Evolutionary conservation across 2,888 invertebrate genomes (phyloP).

Genomic region (Cryptus armator): DNA sequence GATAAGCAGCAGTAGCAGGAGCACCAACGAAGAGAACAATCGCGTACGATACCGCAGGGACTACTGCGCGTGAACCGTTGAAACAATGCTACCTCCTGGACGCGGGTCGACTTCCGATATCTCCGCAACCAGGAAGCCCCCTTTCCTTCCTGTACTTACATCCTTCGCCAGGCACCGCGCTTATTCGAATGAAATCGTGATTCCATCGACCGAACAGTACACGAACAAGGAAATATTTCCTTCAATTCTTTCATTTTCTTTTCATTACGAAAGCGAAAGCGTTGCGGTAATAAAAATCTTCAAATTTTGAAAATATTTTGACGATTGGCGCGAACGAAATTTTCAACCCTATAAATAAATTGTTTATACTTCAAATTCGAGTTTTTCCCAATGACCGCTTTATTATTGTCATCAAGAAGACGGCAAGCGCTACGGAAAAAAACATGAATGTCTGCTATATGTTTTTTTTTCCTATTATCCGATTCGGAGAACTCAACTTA

Average conservation of each 20-base stretch:
- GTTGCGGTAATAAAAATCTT: no score
- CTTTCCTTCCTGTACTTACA: not conserved
- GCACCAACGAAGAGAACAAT: conserved; percentile 57
- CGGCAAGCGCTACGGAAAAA: no score
- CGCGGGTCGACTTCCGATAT: conserved; percentile 59
- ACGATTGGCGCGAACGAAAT: no score
- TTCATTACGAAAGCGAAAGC: not conserved
- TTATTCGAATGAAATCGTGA: not conserved
- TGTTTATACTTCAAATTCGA: no score
- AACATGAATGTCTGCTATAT: no score
- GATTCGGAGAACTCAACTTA: no score
- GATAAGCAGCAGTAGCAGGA: conserved; percentile 73
- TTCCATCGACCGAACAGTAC: not conserved
- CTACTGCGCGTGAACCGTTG: conserved; percentile 51
- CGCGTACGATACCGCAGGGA: conserved; percentile 60
- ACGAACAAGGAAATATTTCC: not conserved
- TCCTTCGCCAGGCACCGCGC: not conserved
- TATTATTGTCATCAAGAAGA: no score
- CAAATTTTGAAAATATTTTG: no score
- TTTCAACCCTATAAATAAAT: no score
- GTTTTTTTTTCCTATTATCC: no score
- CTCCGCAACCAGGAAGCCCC: conserved; percentile 46
- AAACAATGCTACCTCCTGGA: conserved; percentile 55
- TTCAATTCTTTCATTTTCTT: not conserved
- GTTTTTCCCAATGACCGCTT: no score